phyloP scores from a whole-genome alignment of 2,113 vertebrate species.

The Gymnocephalus cernua region DNA sequence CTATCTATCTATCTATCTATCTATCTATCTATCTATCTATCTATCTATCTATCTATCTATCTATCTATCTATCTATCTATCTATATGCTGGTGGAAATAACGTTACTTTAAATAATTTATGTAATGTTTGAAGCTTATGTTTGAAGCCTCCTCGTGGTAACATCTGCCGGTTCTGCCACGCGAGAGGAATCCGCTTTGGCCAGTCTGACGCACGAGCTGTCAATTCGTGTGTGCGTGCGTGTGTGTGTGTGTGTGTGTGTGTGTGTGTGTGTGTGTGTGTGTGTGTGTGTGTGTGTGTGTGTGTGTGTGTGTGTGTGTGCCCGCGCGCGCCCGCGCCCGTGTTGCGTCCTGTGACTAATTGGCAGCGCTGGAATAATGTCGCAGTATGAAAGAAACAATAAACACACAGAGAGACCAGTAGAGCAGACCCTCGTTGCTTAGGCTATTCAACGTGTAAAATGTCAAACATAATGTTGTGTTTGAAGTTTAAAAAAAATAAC shows the following conservation, averaged over 20 bases:
- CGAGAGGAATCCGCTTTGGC: conserved; percentile 60
- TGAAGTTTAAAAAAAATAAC: conserved; percentile 51
- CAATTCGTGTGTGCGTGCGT: conserved; percentile 23
- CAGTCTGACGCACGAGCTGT: conserved; percentile 54
- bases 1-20: conserved; percentile 7
- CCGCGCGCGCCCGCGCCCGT: background rate
- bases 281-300: background rate
- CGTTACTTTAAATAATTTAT: conserved; percentile 43
- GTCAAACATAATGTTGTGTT: background rate
- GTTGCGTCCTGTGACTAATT: conserved; percentile 69
- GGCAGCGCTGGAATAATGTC: conserved; percentile 71
- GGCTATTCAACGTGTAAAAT: background rate
- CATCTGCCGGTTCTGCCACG: conserved; percentile 66
- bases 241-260: background rate
- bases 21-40: conserved; percentile 3
- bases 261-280: background rate
- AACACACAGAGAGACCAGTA: background rate
- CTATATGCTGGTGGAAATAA: background rate
- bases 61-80: conserved; percentile 15
- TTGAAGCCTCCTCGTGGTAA: conserved; percentile 55
- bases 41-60: conserved; percentile 12
- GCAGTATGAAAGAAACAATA: conserved; percentile 55
- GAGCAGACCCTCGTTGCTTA: background rate
- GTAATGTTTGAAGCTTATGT: conserved; percentile 28
- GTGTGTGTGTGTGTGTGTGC: too few relatives aligned